Evolutionary conservation across 2,797 vertebrate genomes (phyloP).

Genomic region (Sylvilagus floridanus): DNA sequence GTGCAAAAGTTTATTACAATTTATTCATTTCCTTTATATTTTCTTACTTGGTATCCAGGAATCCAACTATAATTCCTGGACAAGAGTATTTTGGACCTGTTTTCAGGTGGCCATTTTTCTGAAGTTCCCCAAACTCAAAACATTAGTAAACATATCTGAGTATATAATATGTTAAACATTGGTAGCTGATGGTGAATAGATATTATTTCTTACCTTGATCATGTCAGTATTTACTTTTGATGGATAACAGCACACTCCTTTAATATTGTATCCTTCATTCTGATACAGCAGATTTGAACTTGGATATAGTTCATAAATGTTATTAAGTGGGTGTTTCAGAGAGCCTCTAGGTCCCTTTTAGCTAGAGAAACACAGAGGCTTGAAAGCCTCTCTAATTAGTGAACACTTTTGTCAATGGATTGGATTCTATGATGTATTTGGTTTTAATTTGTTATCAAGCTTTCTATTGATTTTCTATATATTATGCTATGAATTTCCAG

Average conservation of each 20-base stretch:
- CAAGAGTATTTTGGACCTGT: conserved; percentile 29
- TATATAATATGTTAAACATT: conserved; percentile 18
- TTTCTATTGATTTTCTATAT: background rate
- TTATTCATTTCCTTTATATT: conserved; percentile 32
- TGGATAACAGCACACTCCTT: background rate
- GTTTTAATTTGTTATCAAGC: background rate
- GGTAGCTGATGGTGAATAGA: conserved; percentile 26
- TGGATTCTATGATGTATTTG: conserved; percentile 34
- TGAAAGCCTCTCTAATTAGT: background rate
- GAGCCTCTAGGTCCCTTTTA: conserved; percentile 40
- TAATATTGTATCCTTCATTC: conserved; percentile 51
- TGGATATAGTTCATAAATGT: conserved; percentile 42
- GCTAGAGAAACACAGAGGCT: background rate
- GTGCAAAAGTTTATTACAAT: background rate
- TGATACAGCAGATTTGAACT: background rate
- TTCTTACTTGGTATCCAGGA: conserved; percentile 27
- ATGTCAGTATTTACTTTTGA: conserved; percentile 6
- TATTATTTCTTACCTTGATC: conserved; percentile 17
- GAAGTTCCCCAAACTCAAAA: conserved; percentile 21
- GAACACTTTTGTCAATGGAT: conserved; percentile 15
- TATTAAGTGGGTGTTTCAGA: conserved; percentile 55
- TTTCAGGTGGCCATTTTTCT: conserved; percentile 5
- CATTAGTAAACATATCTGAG: background rate
- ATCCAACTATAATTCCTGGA: background rate
- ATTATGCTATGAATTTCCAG: conserved; percentile 29